phyloP scores from a whole-genome alignment of 30 jellyfish, hydroid and myxozoan genomes.

The Phacellophora camtschatica region DNA sequence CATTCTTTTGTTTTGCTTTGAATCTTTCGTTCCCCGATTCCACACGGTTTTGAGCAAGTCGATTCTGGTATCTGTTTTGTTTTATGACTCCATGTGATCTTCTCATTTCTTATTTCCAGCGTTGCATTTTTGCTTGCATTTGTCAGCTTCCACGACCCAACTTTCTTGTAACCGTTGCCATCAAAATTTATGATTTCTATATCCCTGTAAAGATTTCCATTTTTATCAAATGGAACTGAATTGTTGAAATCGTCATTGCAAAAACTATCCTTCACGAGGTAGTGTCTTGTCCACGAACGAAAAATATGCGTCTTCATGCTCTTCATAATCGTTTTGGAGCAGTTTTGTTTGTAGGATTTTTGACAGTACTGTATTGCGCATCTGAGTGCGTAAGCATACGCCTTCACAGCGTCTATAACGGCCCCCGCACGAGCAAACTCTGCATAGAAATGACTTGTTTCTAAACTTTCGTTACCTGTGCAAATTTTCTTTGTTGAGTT shows the following conservation, averaged over 20 bases:
- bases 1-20: conserved; percentile 7
- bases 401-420: conserved; percentile 1
- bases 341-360: neutral
- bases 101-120: neutral
- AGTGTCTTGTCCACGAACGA: too few relatives aligned
- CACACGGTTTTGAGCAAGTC: conserved; percentile 40
- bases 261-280: too few relatives aligned
- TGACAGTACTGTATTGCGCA: neutral
- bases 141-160: neutral
- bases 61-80: neutral
- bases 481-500: neutral
- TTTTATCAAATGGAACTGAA: neutral
- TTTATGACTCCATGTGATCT: conserved; percentile 1
- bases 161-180: neutral
- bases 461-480: conserved; percentile 1
- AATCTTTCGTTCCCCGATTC: conserved; percentile 1
- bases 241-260: neutral
- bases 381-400: neutral
- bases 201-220: neutral
- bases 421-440: neutral
- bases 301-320: too few relatives aligned
- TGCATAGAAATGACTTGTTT: neutral
- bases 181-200: neutral
- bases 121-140: neutral
- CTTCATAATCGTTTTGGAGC: neutral